Evolutionary conservation across 2,113 vertebrate species (phyloP), one percentile per base, ranked within the genome.

Genomic region (Proterorhinus semilunaris): DNA sequence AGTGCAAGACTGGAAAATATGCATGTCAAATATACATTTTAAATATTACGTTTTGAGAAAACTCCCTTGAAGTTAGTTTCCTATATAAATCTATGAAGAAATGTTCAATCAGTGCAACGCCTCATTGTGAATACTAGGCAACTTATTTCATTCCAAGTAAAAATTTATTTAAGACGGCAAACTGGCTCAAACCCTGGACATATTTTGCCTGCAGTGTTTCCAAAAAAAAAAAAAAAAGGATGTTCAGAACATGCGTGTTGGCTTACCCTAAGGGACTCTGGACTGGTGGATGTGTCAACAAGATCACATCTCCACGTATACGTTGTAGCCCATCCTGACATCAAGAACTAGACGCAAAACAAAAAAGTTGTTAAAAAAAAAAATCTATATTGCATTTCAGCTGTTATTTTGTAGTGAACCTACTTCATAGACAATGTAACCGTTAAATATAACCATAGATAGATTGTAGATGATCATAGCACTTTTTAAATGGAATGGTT

Each of bases 391-490:
- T 55, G 6, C 6, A 17, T 8, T 48, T 45, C 44, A n/a, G 10
- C 8, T 63, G 7, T 47, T 21, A 11, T 43, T 9, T 43, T 61
- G 12, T 61, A 4, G 2, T 43, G 15, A 44, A 61, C 53, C 16
- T 74, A 99, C 98, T 95, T 99, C 97, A 88, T 96, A 96, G 65
- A 99, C 96, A 71, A 98, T 96, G 87, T 91, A 97, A 76, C 92
- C 84, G 0, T 97, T 99, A 12, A 98, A 79, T 74, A 89, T 89
- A 89, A 99, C 96, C 91, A 99, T 92, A 74, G 89, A 91, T 73
- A 97, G 93, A 88, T 99, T 99, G 90, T 99, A 99, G 78, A 95
- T 52, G 69, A 99, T 87, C 98, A 99, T 99, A 66, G 94, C 90
- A 12, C 84, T 86, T 48, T 96, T 96, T 69, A 99, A 94, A 70